phyloP scores from a whole-genome alignment of 2,888 invertebrate genomes.

The Thereva nobilitata region DNA sequence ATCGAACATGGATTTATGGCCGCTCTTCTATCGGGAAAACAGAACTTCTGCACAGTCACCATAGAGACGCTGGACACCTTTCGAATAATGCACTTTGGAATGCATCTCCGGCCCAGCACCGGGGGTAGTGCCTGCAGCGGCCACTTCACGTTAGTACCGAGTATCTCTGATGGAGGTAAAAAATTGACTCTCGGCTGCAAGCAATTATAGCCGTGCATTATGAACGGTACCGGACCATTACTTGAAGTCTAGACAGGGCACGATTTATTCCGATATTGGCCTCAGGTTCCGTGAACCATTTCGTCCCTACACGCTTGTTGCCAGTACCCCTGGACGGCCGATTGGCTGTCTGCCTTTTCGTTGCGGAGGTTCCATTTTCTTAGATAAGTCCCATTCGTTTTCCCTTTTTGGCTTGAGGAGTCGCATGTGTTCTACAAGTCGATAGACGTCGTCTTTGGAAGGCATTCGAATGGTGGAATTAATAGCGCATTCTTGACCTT shows the following conservation, averaged over 20 bases:
- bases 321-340: slow-evolving; percentile 6
- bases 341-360: not conserved
- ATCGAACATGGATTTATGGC: slow-evolving; percentile 24
- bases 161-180: slow-evolving; percentile 9
- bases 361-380: not conserved
- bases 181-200: slow-evolving; percentile 12
- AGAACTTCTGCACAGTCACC: slow-evolving; percentile 15
- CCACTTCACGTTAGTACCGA: slow-evolving; percentile 15
- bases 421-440: slow-evolving; percentile 14
- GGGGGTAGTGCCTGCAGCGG: not conserved
- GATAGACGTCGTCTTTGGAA: slow-evolving; percentile 3
- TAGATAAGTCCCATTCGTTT: slow-evolving; percentile 6
- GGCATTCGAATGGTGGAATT: slow-evolving; percentile 1
- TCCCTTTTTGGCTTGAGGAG: not conserved
- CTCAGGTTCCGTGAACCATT: slow-evolving; percentile 13
- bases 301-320: not conserved
- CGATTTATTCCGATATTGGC: slow-evolving; percentile 29
- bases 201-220: slow-evolving; percentile 30
- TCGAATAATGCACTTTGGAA: slow-evolving; percentile 11
- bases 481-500: too few relatives aligned
- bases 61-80: not conserved
- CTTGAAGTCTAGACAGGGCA: slow-evolving; percentile 32
- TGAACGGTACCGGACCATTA: slow-evolving; percentile 31
- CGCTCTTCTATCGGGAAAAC: slow-evolving; percentile 5
- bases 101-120: not conserved